Conservation (phyloP, 2,113 vertebrate genomes). For the Chionodraco myersi region DNA sequence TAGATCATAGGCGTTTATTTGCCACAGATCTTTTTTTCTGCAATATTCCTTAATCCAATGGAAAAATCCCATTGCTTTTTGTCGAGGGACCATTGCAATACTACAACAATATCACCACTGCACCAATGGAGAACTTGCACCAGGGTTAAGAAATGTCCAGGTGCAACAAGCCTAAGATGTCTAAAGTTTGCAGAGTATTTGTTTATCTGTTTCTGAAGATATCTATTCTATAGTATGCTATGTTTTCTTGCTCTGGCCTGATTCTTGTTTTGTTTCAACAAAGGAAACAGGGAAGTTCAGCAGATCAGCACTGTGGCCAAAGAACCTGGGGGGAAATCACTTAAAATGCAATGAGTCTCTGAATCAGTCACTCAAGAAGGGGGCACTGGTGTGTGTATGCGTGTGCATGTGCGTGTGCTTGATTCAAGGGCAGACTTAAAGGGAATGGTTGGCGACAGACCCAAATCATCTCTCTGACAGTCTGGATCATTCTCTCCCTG, state of each 20-base stretch:
- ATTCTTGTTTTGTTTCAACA: neutral
- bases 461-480: slow-evolving; percentile 64
- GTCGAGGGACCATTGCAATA: too few species aligned
- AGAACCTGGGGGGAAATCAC: slow-evolving; percentile 10
- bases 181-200: neutral
- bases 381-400: neutral
- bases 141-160: too few species aligned
- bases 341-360: slow-evolving; percentile 22
- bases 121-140: neutral
- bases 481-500: slow-evolving; percentile 53
- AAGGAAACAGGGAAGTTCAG: neutral
- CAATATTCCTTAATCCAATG: too few species aligned
- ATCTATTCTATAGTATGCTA: neutral
- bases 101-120: too few species aligned
- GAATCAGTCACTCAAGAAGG: slow-evolving; percentile 28
- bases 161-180: neutral
- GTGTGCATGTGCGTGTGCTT: neutral
- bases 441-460: slow-evolving; percentile 44
- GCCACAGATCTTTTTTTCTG: too few species aligned
- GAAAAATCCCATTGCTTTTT: too few species aligned
- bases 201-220: neutral
- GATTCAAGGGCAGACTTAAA: slow-evolving; percentile 57
- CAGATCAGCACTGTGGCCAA: slow-evolving; percentile 9
- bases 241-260: neutral
- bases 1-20: too few species aligned